Conservation (phyloP, 92 coral and sea anemone genomes). For the Phenganax marumi region DNA sequence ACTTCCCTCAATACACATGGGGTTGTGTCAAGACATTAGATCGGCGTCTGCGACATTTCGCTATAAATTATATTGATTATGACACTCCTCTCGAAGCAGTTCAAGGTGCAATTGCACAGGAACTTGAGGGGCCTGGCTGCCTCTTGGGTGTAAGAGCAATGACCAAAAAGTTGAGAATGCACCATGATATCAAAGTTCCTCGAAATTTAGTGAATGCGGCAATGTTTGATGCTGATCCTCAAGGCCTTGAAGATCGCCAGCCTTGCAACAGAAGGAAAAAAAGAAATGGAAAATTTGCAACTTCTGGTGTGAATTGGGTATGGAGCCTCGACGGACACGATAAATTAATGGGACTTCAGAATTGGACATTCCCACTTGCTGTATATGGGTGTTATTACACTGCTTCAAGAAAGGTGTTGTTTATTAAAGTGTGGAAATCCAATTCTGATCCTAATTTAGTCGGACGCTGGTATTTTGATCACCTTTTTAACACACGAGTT, state of each 20-base stretch:
- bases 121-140: conserved; percentile 53
- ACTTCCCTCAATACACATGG: conserved; percentile 48
- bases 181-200: conserved; percentile 49
- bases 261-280: too few species aligned
- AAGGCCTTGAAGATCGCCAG: conserved; percentile 29
- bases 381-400: conserved; percentile 7
- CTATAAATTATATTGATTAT: conserved; percentile 44
- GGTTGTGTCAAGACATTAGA: conserved; percentile 44
- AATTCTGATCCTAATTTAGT: conserved; percentile 7
- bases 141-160: conserved; percentile 51
- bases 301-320: neutral
- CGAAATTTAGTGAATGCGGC: conserved; percentile 49
- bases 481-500: neutral
- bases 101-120: conserved; percentile 35
- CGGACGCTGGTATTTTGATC: conserved; percentile 8
- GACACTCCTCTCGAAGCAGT: conserved; percentile 46
- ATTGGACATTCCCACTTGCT: conserved; percentile 11
- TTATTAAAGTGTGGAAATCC: neutral
- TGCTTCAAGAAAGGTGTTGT: neutral
- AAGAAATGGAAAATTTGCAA: neutral
- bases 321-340: conserved; percentile 3
- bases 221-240: conserved; percentile 47
- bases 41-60: conserved; percentile 50
- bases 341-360: conserved; percentile 3
- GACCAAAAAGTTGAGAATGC: conserved; percentile 55